Evolutionary conservation across 2,888 invertebrate genomes (phyloP).

Genomic region (Calameuta filiformis): DNA sequence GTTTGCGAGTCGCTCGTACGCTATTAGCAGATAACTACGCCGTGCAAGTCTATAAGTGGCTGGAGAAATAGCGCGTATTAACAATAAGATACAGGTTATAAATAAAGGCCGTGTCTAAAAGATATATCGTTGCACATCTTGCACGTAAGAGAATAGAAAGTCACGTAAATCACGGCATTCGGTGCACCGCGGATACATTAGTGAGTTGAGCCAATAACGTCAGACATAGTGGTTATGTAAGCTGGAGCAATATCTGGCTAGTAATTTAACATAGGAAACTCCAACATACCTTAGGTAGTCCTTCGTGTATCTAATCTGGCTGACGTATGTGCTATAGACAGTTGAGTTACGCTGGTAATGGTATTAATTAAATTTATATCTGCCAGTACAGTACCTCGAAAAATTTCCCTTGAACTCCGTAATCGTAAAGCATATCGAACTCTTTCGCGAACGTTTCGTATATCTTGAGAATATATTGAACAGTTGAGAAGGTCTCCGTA

Average conservation of each 20-base stretch:
- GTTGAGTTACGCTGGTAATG: background rate
- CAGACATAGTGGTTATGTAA: background rate
- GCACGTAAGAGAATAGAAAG: slow-evolving; percentile 38
- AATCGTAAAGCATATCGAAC: background rate
- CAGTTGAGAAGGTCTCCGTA: background rate
- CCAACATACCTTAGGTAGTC: background rate
- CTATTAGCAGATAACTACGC: background rate
- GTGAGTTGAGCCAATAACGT: slow-evolving; percentile 4
- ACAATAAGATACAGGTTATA: background rate
- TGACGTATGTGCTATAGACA: background rate
- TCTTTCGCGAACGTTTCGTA: background rate
- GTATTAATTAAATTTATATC: background rate
- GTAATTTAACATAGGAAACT: background rate
- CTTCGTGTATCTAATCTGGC: background rate
- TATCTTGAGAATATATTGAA: background rate
- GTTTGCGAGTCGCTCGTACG: background rate
- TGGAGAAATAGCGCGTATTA: background rate
- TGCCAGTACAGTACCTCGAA: background rate
- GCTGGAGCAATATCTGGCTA: slow-evolving; percentile 2
- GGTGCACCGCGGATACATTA: slow-evolving; percentile 20
- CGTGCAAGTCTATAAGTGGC: background rate
- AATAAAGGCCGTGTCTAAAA: slow-evolving; percentile 14
- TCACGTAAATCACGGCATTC: slow-evolving; percentile 38
- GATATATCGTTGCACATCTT: slow-evolving; percentile 23
- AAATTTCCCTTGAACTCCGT: background rate